phyloP scores from a whole-genome alignment of 2,113 vertebrate species.

The Pteronura brasiliensis region DNA sequence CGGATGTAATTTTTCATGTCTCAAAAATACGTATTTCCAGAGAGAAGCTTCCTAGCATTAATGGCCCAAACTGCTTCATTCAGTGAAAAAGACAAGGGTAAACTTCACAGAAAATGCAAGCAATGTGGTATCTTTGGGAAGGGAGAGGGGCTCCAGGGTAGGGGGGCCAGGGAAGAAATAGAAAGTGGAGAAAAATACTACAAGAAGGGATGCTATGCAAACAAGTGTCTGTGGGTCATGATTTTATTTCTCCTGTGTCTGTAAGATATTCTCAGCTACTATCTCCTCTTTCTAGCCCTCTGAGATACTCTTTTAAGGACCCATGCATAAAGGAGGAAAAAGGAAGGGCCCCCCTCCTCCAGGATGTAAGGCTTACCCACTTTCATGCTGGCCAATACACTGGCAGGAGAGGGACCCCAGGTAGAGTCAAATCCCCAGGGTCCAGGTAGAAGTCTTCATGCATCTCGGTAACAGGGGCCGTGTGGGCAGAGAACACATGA shows the following conservation, averaged over 20 bases:
- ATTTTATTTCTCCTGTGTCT: not conserved
- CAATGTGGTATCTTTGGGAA: not conserved
- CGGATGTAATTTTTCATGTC: not conserved
- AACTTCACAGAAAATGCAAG: not conserved
- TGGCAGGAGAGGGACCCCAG: no score
- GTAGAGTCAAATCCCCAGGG: no score
- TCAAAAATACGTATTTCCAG: not conserved
- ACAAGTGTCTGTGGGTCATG: not conserved
- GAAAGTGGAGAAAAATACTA: not conserved
- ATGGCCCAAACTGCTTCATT: not conserved
- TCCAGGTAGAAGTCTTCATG: not conserved
- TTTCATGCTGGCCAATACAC: not conserved
- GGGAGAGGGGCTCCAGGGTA: rapidly evolving
- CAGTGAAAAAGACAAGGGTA: not conserved
- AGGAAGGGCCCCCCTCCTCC: no score
- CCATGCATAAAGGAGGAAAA: not conserved
- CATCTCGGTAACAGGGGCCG: rapidly evolving
- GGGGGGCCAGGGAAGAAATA: not conserved
- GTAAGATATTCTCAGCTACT: not conserved
- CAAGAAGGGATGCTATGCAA: not conserved
- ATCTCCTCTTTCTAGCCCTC: not conserved
- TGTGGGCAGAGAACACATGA: not conserved
- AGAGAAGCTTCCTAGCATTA: not conserved
- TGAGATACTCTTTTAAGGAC: not conserved
- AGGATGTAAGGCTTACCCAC: rapidly evolving